Evolutionary conservation across 2,888 invertebrate genomes (phyloP).

Genomic region (Lottia scabra): DNA sequence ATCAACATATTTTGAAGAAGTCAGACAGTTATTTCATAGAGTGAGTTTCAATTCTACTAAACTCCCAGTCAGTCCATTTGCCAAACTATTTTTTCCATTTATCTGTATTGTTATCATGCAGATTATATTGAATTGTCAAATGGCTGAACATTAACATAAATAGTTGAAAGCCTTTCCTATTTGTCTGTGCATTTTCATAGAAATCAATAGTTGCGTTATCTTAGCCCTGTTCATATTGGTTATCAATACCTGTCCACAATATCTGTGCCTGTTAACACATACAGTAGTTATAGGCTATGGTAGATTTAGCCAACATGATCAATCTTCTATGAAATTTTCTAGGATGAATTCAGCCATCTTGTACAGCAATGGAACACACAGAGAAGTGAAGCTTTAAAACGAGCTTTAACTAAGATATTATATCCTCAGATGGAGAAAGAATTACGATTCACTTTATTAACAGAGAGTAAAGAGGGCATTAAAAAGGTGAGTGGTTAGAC

Average conservation of each 20-base stretch:
- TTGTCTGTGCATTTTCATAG: too few relatives aligned
- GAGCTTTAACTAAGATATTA: constrained; percentile 88
- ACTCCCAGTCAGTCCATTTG: neutral
- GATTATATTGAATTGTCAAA: too few relatives aligned
- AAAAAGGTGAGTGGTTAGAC: constrained; percentile 19
- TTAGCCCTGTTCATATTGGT: too few relatives aligned
- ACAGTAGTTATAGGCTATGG: too few relatives aligned
- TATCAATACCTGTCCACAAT: too few relatives aligned
- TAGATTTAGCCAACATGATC: too few relatives aligned
- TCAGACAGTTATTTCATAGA: constrained; percentile 86
- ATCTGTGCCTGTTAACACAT: too few relatives aligned
- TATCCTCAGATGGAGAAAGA: constrained; percentile 91
- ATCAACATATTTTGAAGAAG: constrained; percentile 83
- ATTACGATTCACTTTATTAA: constrained; percentile 81
- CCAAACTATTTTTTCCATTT: too few relatives aligned
- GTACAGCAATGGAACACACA: constrained; percentile 93
- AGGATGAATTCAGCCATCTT: constrained; percentile 86
- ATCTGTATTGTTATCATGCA: too few relatives aligned
- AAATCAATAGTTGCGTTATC: too few relatives aligned
- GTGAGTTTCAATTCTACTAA: constrained; percentile 68
- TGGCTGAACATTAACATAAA: too few relatives aligned
- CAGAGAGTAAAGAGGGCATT: constrained; percentile 80
- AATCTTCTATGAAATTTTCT: constrained; percentile 6
- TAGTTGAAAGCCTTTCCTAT: too few relatives aligned
- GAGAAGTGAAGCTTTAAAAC: constrained; percentile 86